Base-by-base conservation (phyloP, 2,888 invertebrate species). In the Apoda limacodes region DNA sequence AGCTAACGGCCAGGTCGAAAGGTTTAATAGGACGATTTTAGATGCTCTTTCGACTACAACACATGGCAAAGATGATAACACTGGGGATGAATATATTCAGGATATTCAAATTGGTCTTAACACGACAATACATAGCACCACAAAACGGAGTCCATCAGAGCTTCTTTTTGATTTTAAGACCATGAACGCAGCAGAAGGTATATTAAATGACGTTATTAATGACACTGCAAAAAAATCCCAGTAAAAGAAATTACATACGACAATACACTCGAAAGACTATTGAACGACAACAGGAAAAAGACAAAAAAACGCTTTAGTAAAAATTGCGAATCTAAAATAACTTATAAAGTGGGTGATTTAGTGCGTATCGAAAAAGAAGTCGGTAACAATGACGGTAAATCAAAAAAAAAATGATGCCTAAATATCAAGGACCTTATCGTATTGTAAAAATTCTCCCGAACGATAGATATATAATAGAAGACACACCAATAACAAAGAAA, bases 1-100 rank as follows among this genome's bases (percentile, higher is more conserved):
- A 12, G 47, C 46, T 1, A 48, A 47, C 28, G 45, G 42, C 2
- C 43, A 46, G 15, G 37, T 46, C 2, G 46, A 48, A 10, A 10
- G 45, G 13, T 40, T 33, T 13, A 46, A 46, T 22, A 26, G 43
- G 9, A 44, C 44, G 3, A 46, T 46, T 5, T 9, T 37, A 2
- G 35, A 28, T 7, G 27, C 43, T 2, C 25, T 40, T 2, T 28
- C 35, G 5, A 28, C 39, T 1, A 23, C 26, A 6, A 35, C 19
- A 13, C 40, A 40, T 13, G 35, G 32, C 1, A 28, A 34, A 9
- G 30, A 25, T 3, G 27, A 29, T 10, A 30, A 25, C 13, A 13
- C 3, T 3, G 37, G 42, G 39, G 36, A 28, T 14, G 22, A 34
- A 10, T 19, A 32, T 7, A 10, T 33, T 11, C 21, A 14, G 3